A percentile compares a stretch with the other conserved stretches of the same genome.
phyloP scores from a whole-genome alignment of 2,797 vertebrate genomes.

The Apogon talboti region DNA sequence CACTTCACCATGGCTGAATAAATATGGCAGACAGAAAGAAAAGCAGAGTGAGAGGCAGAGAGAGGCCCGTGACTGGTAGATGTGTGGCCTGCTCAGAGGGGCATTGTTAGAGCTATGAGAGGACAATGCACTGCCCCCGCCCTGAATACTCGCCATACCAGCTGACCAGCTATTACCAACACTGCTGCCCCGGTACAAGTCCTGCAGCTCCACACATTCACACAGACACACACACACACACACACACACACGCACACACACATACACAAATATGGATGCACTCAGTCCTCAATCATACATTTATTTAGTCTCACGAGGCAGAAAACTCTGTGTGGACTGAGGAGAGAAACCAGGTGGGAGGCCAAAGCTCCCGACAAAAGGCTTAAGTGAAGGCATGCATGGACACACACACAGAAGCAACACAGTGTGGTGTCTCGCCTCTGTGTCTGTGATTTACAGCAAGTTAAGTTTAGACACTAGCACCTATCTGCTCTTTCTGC shows the following conservation, averaged over 20 bases:
- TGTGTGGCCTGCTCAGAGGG: slow-evolving; percentile 81
- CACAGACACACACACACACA: slow-evolving; percentile 28
- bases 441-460: slow-evolving; percentile 65
- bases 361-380: slow-evolving; percentile 60
- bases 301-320: slow-evolving; percentile 54
- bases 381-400: slow-evolving; percentile 65
- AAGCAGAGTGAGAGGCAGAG: slow-evolving; percentile 57
- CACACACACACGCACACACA: slow-evolving; percentile 41
- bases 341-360: slow-evolving; percentile 66
- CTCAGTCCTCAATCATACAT: slow-evolving; percentile 44
- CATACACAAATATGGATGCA: slow-evolving; percentile 23
- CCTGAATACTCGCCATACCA: slow-evolving; percentile 86
- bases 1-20: slow-evolving; percentile 63
- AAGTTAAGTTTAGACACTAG: slow-evolving; percentile 74
- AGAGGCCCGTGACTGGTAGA: slow-evolving; percentile 82
- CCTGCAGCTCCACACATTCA: slow-evolving; percentile 47
- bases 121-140: slow-evolving; percentile 85
- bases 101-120: slow-evolving; percentile 83
- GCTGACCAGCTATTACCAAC: slow-evolving; percentile 85
- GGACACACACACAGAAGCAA: slow-evolving; percentile 46
- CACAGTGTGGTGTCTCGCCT: slow-evolving; percentile 23
- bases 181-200: slow-evolving; percentile 73
- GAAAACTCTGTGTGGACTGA: slow-evolving; percentile 44
- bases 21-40: slow-evolving; percentile 77
- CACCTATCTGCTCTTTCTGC: slow-evolving; percentile 71